These are phyloP conservation scores for Hydrocynus forskahlii DNA, from an alignment of 2,797 vertebrate genomes.

Conservation along the genomic window DNA sequence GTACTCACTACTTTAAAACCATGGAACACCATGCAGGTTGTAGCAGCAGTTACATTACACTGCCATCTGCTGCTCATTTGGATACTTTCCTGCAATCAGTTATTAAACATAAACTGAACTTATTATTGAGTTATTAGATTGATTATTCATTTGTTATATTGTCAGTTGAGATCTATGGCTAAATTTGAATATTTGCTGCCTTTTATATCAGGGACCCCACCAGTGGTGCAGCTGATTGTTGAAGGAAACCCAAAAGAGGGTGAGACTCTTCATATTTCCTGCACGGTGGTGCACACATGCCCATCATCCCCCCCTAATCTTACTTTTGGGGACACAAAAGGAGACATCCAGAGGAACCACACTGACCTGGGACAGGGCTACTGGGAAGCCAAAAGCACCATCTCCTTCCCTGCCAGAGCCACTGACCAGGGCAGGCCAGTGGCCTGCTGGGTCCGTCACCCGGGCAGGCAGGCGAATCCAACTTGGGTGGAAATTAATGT, in stretches of 20 bases:
- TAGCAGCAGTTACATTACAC: background rate
- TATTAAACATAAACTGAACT: background rate
- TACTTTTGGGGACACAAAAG: slow-evolving; percentile 4
- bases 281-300: slow-evolving; percentile 35
- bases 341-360: background rate
- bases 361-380: slow-evolving; percentile 2
- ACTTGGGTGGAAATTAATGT: slow-evolving; percentile 25
- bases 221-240: slow-evolving; percentile 7
- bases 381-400: background rate
- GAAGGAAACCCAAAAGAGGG: slow-evolving; percentile 13
- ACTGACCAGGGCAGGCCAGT: slow-evolving; percentile 24
- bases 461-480: background rate
- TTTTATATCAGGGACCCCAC: background rate
- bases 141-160: too few species aligned
- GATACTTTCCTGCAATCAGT: background rate
- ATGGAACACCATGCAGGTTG: background rate
- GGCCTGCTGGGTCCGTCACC: slow-evolving; percentile 23
- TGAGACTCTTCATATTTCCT: slow-evolving; percentile 3
- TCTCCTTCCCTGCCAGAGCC: slow-evolving; percentile 7
- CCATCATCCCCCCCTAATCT: slow-evolving; percentile 29
- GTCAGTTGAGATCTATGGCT: background rate
- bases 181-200: background rate
- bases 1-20: too few species aligned
- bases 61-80: slow-evolving; percentile 2
- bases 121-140: background rate